Percentiles rank a stretch among this genome's conserved stretches.
Conservation (phyloP, 2,888 invertebrate species). For the Tipula unca region DNA sequence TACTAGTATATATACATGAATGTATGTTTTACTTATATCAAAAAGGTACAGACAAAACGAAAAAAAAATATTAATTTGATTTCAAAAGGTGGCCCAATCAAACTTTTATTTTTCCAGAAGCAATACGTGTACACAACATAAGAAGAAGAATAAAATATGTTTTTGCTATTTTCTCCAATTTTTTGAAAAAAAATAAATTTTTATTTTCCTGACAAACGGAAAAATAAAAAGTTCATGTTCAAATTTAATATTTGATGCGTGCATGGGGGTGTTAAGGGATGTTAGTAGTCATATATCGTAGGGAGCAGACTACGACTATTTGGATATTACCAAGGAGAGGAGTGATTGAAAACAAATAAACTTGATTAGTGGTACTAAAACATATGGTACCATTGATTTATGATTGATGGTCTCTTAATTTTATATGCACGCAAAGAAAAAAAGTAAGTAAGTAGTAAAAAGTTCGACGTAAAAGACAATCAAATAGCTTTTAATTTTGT, state of each 20-base stretch:
- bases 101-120: neutral
- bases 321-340: neutral
- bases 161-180: neutral
- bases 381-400: neutral
- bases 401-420: neutral
- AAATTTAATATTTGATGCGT: neutral
- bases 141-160: neutral
- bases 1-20: neutral
- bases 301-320: neutral
- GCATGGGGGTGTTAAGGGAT: neutral
- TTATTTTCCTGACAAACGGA: neutral
- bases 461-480: neutral
- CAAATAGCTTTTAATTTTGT: neutral
- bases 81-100: neutral
- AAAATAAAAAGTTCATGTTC: neutral
- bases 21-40: neutral
- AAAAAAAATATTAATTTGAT: neutral
- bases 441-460: no score
- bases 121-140: neutral
- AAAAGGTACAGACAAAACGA: neutral
- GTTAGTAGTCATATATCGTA: neutral
- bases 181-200: neutral
- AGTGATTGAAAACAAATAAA: neutral
- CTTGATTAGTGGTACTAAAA: neutral
- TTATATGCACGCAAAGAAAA: neutral